Evolutionary conservation across 2,797 vertebrate species (phyloP).

Genomic region (Parauchenoglanis punctatus): DNA sequence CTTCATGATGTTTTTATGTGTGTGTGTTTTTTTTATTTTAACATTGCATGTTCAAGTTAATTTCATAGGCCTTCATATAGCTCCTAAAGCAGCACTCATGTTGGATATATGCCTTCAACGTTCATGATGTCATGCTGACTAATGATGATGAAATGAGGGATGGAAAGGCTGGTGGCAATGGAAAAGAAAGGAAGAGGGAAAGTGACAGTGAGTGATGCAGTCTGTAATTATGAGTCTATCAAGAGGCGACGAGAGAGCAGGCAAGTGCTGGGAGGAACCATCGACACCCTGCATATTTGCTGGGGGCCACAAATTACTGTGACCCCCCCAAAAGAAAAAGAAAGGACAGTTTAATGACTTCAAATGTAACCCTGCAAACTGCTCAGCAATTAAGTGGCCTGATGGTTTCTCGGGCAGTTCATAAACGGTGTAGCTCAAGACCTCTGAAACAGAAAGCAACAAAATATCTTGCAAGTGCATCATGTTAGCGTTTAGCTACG

Average conservation of each 20-base stretch:
- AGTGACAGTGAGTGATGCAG: conserved; percentile 62
- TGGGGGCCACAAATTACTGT: conserved; percentile 61
- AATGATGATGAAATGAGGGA: conserved; percentile 56
- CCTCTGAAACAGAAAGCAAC: conserved; percentile 4
- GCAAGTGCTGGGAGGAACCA: conserved; percentile 54
- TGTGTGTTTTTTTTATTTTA: neutral
- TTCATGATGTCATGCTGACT: conserved; percentile 53
- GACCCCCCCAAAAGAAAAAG: conserved; percentile 53
- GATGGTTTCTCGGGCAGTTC: conserved; percentile 59
- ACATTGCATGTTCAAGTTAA: neutral
- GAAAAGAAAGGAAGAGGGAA: conserved; percentile 43
- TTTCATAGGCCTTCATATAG: neutral
- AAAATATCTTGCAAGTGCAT: neutral
- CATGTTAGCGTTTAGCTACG: neutral
- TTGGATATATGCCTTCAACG: neutral
- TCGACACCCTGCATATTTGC: conserved; percentile 58
- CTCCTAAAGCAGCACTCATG: neutral
- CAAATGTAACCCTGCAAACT: conserved; percentile 62
- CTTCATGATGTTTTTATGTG: neutral
- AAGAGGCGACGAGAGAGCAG: conserved; percentile 55
- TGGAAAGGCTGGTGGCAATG: conserved; percentile 45
- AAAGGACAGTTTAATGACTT: conserved; percentile 66
- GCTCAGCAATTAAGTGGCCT: conserved; percentile 60
- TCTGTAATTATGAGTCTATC: conserved; percentile 74
- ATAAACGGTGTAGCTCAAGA: conserved; percentile 35